Base-by-base conservation (phyloP, 2,888 invertebrate genomes). In the Endomychus coccineus region DNA sequence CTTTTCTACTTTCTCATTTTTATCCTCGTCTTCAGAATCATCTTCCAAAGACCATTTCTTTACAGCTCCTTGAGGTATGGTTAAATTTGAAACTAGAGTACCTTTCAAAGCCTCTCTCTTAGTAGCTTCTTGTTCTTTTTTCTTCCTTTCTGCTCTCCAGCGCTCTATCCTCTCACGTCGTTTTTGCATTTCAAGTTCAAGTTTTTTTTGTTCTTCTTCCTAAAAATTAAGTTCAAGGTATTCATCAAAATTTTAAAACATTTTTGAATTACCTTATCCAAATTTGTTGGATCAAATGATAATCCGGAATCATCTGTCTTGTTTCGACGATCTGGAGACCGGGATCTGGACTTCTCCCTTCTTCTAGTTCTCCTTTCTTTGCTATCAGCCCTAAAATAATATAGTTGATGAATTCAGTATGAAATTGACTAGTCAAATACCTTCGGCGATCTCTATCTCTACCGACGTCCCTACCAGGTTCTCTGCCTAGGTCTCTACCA, bases 1-100 rank as follows among this genome's bases (percentile, higher is more conserved):
- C 32, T 55, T 55, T 16, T 60, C 59, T 7, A 22, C 27, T 30
- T 42, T 43, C n/a, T 48, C 52, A 36, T 48, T 50, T 74, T 71
- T 80, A 27, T 65, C 86, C 66, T 90, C 89, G 61, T 95, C 95
- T 45, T 89, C 90, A 44, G 91, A 94, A 58, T 97, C 96, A 64
- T 96, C 94, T 63, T 96, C 92, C 35, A 96, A 69, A 37, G 91
- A 92, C 91, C 96, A 96, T 58, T 90, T 89, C 66, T 92, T 94
- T 29, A 70, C 64, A 1, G 75, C 46, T 1, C 70, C 65, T 13
- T 70, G 62, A 0, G 75, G 70, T 44, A 71, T 45, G 6, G 56
- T 51, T 11, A 54, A 40, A 37, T 55, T 56, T 17, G 54, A 45
- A 16, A 50, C 61, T 27, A 79, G 64, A 16, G 77, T 71, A 41